These are phyloP conservation scores for Nomada ruficornis DNA, from an alignment of 2,888 invertebrate species.

Conservation along the genomic window DNA sequence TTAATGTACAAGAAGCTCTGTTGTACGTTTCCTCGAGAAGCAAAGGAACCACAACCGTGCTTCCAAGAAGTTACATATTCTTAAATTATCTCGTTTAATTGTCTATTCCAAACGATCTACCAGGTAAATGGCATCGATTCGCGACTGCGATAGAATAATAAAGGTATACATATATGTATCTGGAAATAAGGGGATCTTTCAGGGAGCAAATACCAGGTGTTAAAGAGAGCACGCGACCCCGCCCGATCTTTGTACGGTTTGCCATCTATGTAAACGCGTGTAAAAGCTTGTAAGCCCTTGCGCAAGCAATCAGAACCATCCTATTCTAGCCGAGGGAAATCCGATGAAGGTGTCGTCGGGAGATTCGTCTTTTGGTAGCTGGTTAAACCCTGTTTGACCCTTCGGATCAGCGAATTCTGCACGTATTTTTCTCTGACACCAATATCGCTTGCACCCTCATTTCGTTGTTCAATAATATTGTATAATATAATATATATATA, in stretches of 20 bases:
- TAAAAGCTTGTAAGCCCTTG: constrained; percentile 57
- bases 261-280: constrained; percentile 60
- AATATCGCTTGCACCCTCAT: too few species aligned
- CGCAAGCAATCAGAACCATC: constrained; percentile 45
- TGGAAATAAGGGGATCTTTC: constrained; percentile 29
- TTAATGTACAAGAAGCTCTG: too few species aligned
- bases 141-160: constrained; percentile 5
- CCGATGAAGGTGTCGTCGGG: constrained; percentile 23
- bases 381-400: constrained; percentile 12
- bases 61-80: too few species aligned
- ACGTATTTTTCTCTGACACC: too few species aligned
- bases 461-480: too few species aligned
- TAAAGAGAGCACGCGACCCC: constrained; percentile 24
- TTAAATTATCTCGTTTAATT: too few species aligned
- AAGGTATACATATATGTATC: background rate
- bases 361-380: constrained; percentile 12
- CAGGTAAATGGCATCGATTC: background rate
- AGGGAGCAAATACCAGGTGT: constrained; percentile 17
- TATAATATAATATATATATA: too few species aligned
- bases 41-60: too few species aligned
- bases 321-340: constrained; percentile 28
- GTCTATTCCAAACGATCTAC: background rate
- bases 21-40: too few species aligned
- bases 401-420: constrained; percentile 2
- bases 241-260: constrained; percentile 23